These are phyloP conservation scores for Antechinus stuartii DNA, from an alignment of 2,113 vertebrate species.

Conservation along the genomic window DNA sequence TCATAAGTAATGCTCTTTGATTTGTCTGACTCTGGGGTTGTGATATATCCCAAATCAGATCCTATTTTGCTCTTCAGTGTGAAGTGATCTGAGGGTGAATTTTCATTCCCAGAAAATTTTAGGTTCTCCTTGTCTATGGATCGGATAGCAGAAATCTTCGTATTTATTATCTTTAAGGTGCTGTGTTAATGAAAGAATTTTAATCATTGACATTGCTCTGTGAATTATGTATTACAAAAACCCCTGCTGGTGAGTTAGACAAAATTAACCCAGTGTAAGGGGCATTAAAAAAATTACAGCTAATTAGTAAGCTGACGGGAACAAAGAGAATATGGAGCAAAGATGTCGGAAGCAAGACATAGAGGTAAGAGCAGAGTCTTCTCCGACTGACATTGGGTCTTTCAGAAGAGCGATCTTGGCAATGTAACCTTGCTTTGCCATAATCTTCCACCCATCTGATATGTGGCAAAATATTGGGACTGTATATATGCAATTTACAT, in stretches of 20 bases:
- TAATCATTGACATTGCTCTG: constrained; percentile 88
- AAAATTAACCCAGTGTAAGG: constrained; percentile 89
- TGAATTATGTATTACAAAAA: constrained; percentile 90
- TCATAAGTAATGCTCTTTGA: constrained; percentile 84
- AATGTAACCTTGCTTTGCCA: constrained; percentile 44
- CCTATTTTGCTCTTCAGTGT: constrained; percentile 78
- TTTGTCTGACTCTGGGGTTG: constrained; percentile 81
- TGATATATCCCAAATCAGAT: constrained; percentile 79
- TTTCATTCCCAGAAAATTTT: constrained; percentile 79
- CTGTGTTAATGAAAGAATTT: constrained; percentile 90
- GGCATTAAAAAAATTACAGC: constrained; percentile 87
- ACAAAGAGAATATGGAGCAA: constrained; percentile 87
- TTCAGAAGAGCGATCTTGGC: constrained; percentile 60
- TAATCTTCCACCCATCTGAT: constrained; percentile 80
- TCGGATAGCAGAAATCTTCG: constrained; percentile 83
- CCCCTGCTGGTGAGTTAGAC: constrained; percentile 90
- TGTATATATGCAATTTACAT: constrained; percentile 80
- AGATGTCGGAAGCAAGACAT: constrained; percentile 81
- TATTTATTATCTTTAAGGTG: constrained; percentile 90
- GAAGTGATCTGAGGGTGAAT: constrained; percentile 77
- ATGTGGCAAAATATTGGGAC: constrained; percentile 83
- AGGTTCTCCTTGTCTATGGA: constrained; percentile 82
- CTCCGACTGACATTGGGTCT: constrained; percentile 62
- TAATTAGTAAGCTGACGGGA: constrained; percentile 88
- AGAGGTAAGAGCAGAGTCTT: constrained; percentile 74